Conservation (phyloP, 2,888 invertebrate genomes). For the Drosophila quinaria region DNA sequence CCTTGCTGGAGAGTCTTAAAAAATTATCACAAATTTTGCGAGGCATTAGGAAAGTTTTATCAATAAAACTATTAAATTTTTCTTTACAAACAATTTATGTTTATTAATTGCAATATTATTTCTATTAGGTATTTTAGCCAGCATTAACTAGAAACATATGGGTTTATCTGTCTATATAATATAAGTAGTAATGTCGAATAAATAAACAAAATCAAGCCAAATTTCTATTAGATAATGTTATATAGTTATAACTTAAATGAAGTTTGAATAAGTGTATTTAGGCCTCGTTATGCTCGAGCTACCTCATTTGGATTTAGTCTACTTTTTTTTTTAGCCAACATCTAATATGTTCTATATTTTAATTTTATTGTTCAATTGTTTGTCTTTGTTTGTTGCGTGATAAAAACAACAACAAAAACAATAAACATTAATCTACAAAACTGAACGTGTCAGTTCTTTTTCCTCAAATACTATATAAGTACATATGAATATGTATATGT, state of each 20-base stretch:
- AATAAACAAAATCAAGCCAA: no score
- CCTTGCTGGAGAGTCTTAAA: neutral
- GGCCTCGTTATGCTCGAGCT: neutral
- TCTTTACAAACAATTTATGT: no score
- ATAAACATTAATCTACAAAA: conserved; percentile 14
- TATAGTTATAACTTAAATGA: no score
- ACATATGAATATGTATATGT: conserved; percentile 1
- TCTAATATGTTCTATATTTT: conserved; percentile 21
- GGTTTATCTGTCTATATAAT: neutral
- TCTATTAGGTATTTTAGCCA: neutral
- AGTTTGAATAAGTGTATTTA: conserved; percentile 3
- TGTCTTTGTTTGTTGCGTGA: conserved; percentile 23
- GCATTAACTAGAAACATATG: neutral
- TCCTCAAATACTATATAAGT: neutral
- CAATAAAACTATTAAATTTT: neutral
- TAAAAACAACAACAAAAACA: conserved; percentile 29
- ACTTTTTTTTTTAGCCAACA: conserved; percentile 11
- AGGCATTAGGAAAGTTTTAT: neutral
- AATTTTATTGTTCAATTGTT: conserved; percentile 13
- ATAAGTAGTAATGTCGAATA: neutral
- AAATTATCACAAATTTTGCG: neutral
- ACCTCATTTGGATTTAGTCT: neutral
- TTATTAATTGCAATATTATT: no score
- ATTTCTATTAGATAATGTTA: no score
- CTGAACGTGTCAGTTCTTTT: conserved; percentile 45